These are phyloP conservation scores for Trichopria drosophilae DNA, from an alignment of 2,888 invertebrate species.

Conservation along the genomic window DNA sequence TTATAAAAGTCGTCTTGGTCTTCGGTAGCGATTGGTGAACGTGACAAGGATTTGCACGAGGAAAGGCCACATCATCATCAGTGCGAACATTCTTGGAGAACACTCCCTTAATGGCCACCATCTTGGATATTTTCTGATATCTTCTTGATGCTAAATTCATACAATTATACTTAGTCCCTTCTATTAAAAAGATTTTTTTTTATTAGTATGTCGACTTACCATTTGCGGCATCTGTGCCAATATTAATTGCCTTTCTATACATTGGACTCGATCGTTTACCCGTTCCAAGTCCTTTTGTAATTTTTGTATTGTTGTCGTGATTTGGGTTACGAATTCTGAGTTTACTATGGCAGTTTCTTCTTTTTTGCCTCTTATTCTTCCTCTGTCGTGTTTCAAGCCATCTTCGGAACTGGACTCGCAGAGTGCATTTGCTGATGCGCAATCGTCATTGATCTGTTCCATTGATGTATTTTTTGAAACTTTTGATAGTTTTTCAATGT, in stretches of 20 bases:
- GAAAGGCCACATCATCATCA: slow-evolving; percentile 71
- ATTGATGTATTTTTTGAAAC: slow-evolving; percentile 33
- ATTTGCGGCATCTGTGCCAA: slow-evolving; percentile 42
- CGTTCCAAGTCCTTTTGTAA: slow-evolving; percentile 60
- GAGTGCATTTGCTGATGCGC: too few relatives aligned
- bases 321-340: slow-evolving; percentile 59
- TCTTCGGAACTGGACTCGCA: too few relatives aligned
- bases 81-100: slow-evolving; percentile 58
- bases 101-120: slow-evolving; percentile 54
- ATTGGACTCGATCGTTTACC: slow-evolving; percentile 57
- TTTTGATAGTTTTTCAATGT: slow-evolving; percentile 27
- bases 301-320: slow-evolving; percentile 59
- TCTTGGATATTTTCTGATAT: slow-evolving; percentile 36
- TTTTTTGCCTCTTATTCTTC: slow-evolving; percentile 44
- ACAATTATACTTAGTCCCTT: too few relatives aligned
- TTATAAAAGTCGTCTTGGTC: too few relatives aligned
- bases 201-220: too few relatives aligned
- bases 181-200: too few relatives aligned
- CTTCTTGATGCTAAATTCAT: slow-evolving; percentile 45
- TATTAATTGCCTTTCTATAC: slow-evolving; percentile 56
- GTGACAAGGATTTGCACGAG: slow-evolving; percentile 57
- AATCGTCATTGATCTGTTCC: slow-evolving; percentile 44
- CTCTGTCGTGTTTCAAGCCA: slow-evolving; percentile 40
- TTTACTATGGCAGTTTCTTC: slow-evolving; percentile 43
- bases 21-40: slow-evolving; percentile 49